Conservation (phyloP, 2,888 invertebrate genomes). For the Pammene fasciana region DNA sequence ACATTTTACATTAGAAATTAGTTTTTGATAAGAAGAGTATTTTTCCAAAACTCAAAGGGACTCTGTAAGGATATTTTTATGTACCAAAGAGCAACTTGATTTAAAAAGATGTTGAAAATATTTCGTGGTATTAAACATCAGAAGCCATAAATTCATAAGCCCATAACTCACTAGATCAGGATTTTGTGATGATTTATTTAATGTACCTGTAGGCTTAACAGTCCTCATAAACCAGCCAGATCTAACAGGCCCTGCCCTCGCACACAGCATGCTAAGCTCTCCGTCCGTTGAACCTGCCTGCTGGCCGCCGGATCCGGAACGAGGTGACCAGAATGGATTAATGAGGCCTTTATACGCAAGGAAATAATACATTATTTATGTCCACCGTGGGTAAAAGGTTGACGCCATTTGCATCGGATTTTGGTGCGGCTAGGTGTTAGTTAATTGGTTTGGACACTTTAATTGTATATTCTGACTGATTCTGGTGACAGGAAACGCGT, state of each 20-base stretch:
- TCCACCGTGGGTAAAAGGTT: conserved; percentile 31
- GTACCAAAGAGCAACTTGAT: too few relatives aligned
- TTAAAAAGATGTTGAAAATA: too few relatives aligned
- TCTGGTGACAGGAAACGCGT: conserved; percentile 26
- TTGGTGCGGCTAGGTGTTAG: conserved; percentile 31
- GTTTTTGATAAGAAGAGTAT: too few relatives aligned
- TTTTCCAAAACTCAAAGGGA: too few relatives aligned
- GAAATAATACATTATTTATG: conserved; percentile 36
- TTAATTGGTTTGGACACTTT: conserved; percentile 37
- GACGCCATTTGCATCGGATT: conserved; percentile 31
- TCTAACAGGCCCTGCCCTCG: conserved; percentile 15
- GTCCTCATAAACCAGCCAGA: conserved; percentile 10
- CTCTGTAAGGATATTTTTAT: too few relatives aligned
- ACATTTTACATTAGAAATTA: too few relatives aligned
- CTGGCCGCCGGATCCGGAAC: conserved; percentile 44
- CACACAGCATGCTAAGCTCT: conserved; percentile 21
- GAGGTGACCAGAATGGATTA: conserved; percentile 41
- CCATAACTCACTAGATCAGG: conserved; percentile 6
- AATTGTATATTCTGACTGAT: conserved; percentile 28
- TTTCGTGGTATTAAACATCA: too few relatives aligned
- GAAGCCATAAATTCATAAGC: background rate
- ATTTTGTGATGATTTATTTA: conserved; percentile 9
- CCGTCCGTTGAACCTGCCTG: conserved; percentile 52
- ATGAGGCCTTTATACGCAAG: conserved; percentile 29
- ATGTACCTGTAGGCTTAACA: background rate